Conservation (phyloP, 2,113 vertebrate genomes). For the Oplegnathus fasciatus region DNA sequence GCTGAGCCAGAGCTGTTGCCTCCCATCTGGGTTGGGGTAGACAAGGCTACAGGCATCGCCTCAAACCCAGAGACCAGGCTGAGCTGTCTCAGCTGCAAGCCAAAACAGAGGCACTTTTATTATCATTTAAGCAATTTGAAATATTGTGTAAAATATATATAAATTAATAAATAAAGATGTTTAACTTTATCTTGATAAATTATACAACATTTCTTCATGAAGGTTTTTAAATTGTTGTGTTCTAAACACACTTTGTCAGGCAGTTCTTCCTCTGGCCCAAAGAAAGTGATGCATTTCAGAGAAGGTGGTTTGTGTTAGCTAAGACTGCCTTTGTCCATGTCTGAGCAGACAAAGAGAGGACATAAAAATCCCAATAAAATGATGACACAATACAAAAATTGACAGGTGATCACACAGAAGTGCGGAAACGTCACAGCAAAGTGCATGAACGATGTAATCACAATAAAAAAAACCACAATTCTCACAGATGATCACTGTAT, state of each 20-base stretch:
- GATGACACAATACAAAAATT: neutral
- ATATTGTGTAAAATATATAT: neutral
- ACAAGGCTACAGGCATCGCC: slow-evolving; percentile 46
- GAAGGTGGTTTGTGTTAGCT: neutral
- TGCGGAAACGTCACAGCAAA: neutral
- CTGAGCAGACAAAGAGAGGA: neutral
- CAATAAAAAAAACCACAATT: neutral
- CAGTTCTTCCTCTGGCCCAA: neutral
- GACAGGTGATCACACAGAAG: neutral
- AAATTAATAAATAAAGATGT: neutral
- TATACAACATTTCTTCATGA: neutral
- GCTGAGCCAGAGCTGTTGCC: slow-evolving; percentile 71
- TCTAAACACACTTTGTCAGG: neutral
- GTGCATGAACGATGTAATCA: neutral
- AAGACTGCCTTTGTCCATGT: neutral
- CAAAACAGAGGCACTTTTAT: slow-evolving; percentile 1
- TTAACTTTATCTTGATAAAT: neutral
- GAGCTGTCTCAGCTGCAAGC: slow-evolving; percentile 5
- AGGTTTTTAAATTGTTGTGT: neutral
- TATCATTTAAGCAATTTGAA: neutral
- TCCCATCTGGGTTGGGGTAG: slow-evolving; percentile 73
- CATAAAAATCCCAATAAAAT: neutral
- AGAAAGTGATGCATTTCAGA: neutral
- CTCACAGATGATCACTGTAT: neutral
- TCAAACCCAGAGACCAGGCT: slow-evolving; percentile 23